Base-by-base conservation (phyloP, 2,797 vertebrate species). In the Sebastes hubbsi region DNA sequence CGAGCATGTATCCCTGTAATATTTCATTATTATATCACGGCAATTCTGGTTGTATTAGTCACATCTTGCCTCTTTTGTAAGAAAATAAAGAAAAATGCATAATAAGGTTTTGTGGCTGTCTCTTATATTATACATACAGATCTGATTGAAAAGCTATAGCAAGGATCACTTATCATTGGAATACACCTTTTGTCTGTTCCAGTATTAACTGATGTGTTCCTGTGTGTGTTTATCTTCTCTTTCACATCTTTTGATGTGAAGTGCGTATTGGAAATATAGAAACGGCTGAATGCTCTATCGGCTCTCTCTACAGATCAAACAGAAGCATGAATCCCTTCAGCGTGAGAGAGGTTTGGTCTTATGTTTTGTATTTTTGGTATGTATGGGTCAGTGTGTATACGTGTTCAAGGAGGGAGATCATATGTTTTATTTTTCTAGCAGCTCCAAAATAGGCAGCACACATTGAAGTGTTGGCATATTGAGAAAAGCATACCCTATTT, bases 41-140 rank as follows among this genome's bases (percentile, higher is more conserved):
- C 87, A 86, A 64, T 86, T 87, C 83, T 91, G 56, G 74, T 90
- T 95, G 87, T 91, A 67, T 93, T 90, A 85, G 87, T 90, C 88
- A 90, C 71, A 67, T 79, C 78, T 85, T 85, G 84, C 64, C 86
- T 83, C 55, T 91, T 94, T 93, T 87, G 42, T 94, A 93, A 69
- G 58, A 94, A 95, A 95, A 95, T 91, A 90, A 95, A 95, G 60
- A 16, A 66, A 93, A 92, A 92, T 66, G 24, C 32, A 87, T 61
- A 60, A 79, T 14, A 69, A 62, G 1, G 2, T 65, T 38, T 46
- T 77, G 27, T 61, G 27, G 46, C 13, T 46, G 65, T 62, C 27
- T 82, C 10, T 71, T 9, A 7, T 66, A 24, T 62, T 38, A 30
- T 4, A 0, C 11, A 20, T 11, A 7, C 6, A 62, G 27, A 20